Evolutionary conservation across 2,888 invertebrate species (phyloP), one percentile per base, ranked within the genome.

Genomic region (Cerastis rubricosa): DNA sequence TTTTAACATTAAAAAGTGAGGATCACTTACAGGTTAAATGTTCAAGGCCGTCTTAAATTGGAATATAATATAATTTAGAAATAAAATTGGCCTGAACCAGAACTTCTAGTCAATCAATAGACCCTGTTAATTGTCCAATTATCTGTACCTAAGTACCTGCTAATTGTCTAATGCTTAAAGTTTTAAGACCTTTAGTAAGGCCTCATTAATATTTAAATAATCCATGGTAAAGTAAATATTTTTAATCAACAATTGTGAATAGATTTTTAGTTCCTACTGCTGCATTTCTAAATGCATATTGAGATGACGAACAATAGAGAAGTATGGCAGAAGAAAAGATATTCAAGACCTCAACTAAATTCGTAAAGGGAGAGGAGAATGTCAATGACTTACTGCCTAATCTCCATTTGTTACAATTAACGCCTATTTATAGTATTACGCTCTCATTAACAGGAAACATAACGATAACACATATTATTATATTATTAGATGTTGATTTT

Each of bases 401-500:
- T 54, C 12, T 65, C 12, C 49, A 51, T 76, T 51, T 76, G 49
- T 43, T 43, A 14, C 43, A 63, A 76, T 22, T 35, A 43, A 49
- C 47, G 57, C 29, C 29, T 22, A 57, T 57, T 54, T 57, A 66
- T 54, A 67, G 22, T 74, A 71, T 22, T 17, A 59, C 29, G 59
- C 61, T 65, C 61, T 59, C 22, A 67, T 43, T 71, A 57, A 45
- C 49, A 70, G 67, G 84, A 77, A 79, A 47, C 29, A 59, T 49
- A 81, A 67, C 43, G 67, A 65, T 78, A 73, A 61, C 54, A 74
- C 59, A 84, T 80, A 81, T 76, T 83, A 84, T 78, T 75, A 75
- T 59, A 75, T 84, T 81, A 78, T n/a, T 69, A 75, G 57, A 77
- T 86, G 78, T 85, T 86, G 83, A 76, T 72, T 78, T 83, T 83